These are phyloP conservation scores for Papilio polytes DNA, from an alignment of 1,140 invertebrate genomes.

Conservation along the genomic window DNA sequence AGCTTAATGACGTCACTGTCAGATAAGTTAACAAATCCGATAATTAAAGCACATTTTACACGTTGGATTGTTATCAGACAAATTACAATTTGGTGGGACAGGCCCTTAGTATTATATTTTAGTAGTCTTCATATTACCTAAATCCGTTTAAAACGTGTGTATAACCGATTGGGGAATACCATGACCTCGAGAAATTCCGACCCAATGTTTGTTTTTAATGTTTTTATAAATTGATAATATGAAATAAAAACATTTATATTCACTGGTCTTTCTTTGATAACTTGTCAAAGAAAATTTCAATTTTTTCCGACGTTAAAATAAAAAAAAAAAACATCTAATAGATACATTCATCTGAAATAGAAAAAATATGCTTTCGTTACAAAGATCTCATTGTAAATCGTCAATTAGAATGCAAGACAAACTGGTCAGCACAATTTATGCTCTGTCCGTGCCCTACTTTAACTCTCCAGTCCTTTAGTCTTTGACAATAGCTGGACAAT, in stretches of 20 bases:
- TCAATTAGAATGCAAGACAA: slow-evolving; percentile 18
- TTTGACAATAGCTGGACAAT: slow-evolving; percentile 33
- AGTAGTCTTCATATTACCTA: background rate
- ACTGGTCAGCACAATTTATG: slow-evolving; percentile 8
- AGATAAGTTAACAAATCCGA: too few species aligned
- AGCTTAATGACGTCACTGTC: too few species aligned
- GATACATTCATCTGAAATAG: background rate
- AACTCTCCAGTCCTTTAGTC: slow-evolving; percentile 9
- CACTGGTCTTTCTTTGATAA: too few species aligned
- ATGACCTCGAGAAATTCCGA: background rate
- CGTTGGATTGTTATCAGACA: too few species aligned
- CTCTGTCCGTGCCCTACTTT: slow-evolving; percentile 30
- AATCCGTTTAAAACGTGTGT: background rate
- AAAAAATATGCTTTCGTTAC: background rate
- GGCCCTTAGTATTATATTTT: background rate
- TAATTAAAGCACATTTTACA: too few species aligned
- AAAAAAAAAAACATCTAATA: background rate
- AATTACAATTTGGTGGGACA: too few species aligned
- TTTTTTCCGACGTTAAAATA: background rate
- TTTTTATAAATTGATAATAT: background rate
- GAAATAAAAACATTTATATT: too few species aligned
- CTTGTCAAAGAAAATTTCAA: too few species aligned
- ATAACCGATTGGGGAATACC: background rate
- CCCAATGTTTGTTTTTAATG: background rate
- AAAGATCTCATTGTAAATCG: background rate